Base-by-base conservation (phyloP, 2,113 vertebrate species). In the Caloenas nicobarica region DNA sequence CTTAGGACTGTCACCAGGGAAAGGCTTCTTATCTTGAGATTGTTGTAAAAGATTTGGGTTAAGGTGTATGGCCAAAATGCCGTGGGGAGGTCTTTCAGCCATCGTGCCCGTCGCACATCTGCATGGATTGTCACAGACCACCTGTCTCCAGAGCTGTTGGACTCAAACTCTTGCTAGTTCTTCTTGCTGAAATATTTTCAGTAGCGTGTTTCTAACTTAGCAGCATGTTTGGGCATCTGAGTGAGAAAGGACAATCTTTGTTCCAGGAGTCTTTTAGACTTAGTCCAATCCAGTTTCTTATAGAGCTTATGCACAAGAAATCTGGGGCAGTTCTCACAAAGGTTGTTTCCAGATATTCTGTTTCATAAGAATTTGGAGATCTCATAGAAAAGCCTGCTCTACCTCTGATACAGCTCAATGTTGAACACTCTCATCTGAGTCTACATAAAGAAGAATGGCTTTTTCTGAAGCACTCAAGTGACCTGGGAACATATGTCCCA, bases 181-280 rank as follows among this genome's bases (percentile, higher is more conserved):
- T 88, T 93, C 44, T 82, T 72, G 58, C n/a, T 84, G 29, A 66
- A 58, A 25, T 76, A 74, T 76, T 91, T 87, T 74, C 65, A 81
- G 21, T 22, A 34, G 34, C 4, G 19, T 26, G 12, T 50, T 85
- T 89, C 65, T 86, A 86, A 77, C 21, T 29, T 14, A 60, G 46
- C 16, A 26, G 44, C 29, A 40, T 0, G 0, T 54, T 78, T 79
- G 33, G 71, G 16, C 14, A 6, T 44, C 3, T 33, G 10, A 34
- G 11, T 54, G 58, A 83, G 36, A 86, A 61, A 25, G 24, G 31
- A 56, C 94, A 25, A 80, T 74, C 31, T 86, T 83, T 62, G 62
- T 61, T 88, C 25, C 76, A 70, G 31, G 54, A 73, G 65, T 96
- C n/a, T 70, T 83, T 83, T 81, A 86, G 54, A 25, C 23, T 50